A percentile compares a stretch with the other conserved stretches of the same genome.
phyloP scores from a whole-genome alignment of 2,797 vertebrate genomes.

The Allobates femoralis region DNA sequence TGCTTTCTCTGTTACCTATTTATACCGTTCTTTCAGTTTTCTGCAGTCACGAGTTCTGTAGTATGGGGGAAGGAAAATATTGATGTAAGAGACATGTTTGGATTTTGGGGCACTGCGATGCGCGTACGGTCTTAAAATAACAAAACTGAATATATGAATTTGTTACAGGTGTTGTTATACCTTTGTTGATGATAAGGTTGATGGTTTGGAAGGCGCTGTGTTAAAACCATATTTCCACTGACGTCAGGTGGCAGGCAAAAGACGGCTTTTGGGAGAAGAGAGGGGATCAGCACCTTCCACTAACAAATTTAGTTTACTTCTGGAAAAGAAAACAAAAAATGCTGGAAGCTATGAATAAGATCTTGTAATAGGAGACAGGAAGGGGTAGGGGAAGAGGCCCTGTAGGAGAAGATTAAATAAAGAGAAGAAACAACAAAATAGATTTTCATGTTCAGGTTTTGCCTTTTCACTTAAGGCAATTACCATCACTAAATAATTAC shows the following conservation, averaged over 20 bases:
- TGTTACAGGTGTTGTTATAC: conserved; percentile 40
- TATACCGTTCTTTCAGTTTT: neutral
- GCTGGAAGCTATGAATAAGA: conserved; percentile 63
- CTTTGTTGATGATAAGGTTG: conserved; percentile 57
- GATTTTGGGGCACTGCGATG: conserved; percentile 9
- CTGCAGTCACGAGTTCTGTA: neutral
- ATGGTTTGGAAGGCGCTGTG: conserved; percentile 52
- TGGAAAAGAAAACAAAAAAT: conserved; percentile 65
- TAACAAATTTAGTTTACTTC: conserved; percentile 64
- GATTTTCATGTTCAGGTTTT: conserved; percentile 47
- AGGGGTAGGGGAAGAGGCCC: conserved; percentile 59
- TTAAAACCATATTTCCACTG: conserved; percentile 57
- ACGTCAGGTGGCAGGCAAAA: conserved; percentile 60
- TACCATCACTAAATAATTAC: conserved; percentile 22
- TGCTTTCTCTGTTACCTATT: neutral
- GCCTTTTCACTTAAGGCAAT: conserved; percentile 26
- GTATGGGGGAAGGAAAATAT: conserved; percentile 4
- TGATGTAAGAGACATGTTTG: conserved; percentile 27
- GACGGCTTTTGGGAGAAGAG: conserved; percentile 57
- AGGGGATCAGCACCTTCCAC: conserved; percentile 63
- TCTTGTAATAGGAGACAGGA: conserved; percentile 65
- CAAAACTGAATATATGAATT: conserved; percentile 18
- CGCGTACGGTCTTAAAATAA: conserved; percentile 38
- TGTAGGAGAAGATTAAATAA: conserved; percentile 63
- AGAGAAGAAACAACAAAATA: conserved; percentile 62